Evolutionary conservation across 2,888 invertebrate species (phyloP), one percentile per base, ranked within the genome.

Genomic region (Eristalis tenax): DNA sequence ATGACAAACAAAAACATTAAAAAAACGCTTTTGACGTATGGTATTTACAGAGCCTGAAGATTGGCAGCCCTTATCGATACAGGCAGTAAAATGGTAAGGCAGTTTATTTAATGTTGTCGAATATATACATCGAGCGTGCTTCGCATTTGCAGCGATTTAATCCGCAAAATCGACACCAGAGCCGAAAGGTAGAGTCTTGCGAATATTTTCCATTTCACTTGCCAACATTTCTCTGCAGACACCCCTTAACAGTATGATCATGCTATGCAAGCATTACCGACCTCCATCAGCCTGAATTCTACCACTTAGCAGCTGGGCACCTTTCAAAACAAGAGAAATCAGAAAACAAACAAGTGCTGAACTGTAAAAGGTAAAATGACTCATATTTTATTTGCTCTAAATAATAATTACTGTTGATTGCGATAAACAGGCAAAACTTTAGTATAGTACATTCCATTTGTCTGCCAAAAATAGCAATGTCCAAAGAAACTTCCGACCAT

Each of bases 401-500:
- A 66, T 56, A 22, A 64, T 35, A 38, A 35, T 32, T 38, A 23
- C 5, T n/a, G 18, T 18, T 68, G 73, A 68, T 80, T 56, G 5
- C 18, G 65, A 13, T 8, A 11, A 38, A 56, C 22, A 11, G 18
- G 40, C 10, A 66, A 18, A 66, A 57, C 8, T 50, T 8, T 18
- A 50, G 32, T 15, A 38, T 23, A 68, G 43, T 23, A 61, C 63
- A 38, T 63, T 73, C 57, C 40, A 61, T 50, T 56, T 13, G n/a
- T 23, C 84, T 38, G 50, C 57, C 35, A 65, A 18, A 10, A 59
- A 8, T 1, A 13, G 13, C 26, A 15, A 83, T 64, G 83, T 66
- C 71, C 43, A 80, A 77, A 0, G 65, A 40, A 90, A 89, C 89
- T 74, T 94, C 91, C 38, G 94, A 93, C 43, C 93, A 93, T 75